These are phyloP conservation scores for Leptarthrus brevirostris DNA, from an alignment of 2,888 invertebrate species.

Conservation along the genomic window DNA sequence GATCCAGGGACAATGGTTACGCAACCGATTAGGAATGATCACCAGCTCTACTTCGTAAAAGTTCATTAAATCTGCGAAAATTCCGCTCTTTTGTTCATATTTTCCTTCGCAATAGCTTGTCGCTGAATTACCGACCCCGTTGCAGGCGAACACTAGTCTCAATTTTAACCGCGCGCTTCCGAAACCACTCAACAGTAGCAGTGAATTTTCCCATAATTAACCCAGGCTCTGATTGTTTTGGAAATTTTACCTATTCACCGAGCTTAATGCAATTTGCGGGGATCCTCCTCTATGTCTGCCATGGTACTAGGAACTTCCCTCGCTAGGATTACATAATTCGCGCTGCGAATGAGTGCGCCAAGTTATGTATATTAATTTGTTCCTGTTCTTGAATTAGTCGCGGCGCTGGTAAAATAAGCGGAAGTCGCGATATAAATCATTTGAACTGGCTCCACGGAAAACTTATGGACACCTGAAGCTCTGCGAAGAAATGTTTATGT, in stretches of 20 bases:
- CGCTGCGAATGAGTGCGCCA: not conserved
- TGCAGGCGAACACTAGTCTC: not conserved
- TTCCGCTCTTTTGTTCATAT: conserved; percentile 4
- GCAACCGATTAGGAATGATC: not conserved
- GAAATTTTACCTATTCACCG: not conserved
- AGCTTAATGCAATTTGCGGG: not conserved
- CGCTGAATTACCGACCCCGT: not conserved
- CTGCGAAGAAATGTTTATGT: not conserved
- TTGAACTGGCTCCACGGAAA: conserved; percentile 16
- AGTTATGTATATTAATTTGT: not conserved
- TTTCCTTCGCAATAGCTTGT: not conserved
- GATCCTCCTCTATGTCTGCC: not conserved
- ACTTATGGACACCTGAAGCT: conserved; percentile 20
- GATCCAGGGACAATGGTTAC: not conserved
- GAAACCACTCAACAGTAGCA: not conserved
- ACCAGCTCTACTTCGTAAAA: not conserved
- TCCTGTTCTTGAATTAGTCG: not conserved
- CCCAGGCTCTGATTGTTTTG: not conserved
- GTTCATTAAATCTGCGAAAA: not conserved
- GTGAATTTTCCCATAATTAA: conserved; percentile 9
- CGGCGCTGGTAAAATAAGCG: not conserved
- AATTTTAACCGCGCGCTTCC: not conserved
- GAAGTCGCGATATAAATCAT: conserved; percentile 31
- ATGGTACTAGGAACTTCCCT: not conserved
- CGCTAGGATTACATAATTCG: not conserved